Percentiles rank a stretch among this genome's conserved stretches.
Conservation (phyloP, 2,797 vertebrate genomes). For the Chelon labrosus region DNA sequence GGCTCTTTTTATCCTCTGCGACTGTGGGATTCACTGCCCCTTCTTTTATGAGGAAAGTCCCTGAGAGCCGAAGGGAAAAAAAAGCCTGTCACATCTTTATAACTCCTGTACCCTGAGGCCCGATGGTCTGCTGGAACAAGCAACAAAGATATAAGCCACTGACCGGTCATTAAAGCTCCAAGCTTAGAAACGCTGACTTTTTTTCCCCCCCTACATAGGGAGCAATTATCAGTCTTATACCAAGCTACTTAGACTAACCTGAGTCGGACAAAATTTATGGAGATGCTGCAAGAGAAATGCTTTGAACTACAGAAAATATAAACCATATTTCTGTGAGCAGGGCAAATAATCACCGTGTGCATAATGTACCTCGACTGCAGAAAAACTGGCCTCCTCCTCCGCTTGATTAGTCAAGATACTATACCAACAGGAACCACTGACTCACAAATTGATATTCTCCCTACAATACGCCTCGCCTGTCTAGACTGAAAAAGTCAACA, state of each 20-base stretch:
- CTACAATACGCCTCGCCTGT: neutral
- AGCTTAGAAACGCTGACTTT: constrained; percentile 10
- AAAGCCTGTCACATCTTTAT: constrained; percentile 52
- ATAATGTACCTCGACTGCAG: constrained; percentile 39
- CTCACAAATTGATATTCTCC: constrained; percentile 29
- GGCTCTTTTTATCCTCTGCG: constrained; percentile 52
- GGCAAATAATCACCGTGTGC: constrained; percentile 17
- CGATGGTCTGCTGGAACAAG: constrained; percentile 29
- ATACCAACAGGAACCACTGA: constrained; percentile 11
- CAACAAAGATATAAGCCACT: constrained; percentile 49
- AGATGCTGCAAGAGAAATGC: neutral
- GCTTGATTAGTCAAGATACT: constrained; percentile 20
- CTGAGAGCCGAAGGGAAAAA: constrained; percentile 41
- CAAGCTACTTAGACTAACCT: constrained; percentile 4
- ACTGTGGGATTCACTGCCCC: constrained; percentile 56
- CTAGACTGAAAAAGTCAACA: constrained; percentile 27
- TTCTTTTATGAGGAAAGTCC: constrained; percentile 53
- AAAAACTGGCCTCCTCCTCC: constrained; percentile 30
- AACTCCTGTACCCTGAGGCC: constrained; percentile 38
- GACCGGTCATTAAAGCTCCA: constrained; percentile 34
- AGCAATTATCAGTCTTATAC: constrained; percentile 23
- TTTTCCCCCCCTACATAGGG: neutral
- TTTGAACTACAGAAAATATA: neutral
- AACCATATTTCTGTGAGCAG: constrained; percentile 15
- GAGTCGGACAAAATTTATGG: constrained; percentile 6